A percentile compares a stretch with the other conserved stretches of the same genome.
phyloP scores from a whole-genome alignment of 2,113 vertebrate genomes.

The Peromyscus californicus region DNA sequence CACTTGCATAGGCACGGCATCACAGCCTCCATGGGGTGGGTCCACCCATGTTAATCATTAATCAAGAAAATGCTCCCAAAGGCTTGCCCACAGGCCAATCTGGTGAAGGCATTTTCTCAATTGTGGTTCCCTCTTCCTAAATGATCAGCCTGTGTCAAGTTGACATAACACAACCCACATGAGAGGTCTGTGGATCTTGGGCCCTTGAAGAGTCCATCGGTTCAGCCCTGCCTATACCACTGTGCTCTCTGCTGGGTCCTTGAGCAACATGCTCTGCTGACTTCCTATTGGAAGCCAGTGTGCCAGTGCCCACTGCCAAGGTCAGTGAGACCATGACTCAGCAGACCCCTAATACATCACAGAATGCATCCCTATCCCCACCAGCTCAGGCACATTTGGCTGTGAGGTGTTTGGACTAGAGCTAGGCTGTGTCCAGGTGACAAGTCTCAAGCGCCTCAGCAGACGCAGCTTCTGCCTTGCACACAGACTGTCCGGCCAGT shows the following conservation, averaged over 20 bases:
- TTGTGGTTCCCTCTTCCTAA: not conserved
- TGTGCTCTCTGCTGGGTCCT: not conserved
- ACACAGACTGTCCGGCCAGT: no score
- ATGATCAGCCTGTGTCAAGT: not conserved
- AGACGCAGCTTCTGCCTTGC: no score
- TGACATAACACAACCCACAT: not conserved
- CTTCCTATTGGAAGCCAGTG: no score
- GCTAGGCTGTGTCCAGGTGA: no score
- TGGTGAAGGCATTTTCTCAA: not conserved
- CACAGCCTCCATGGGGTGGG: not conserved
- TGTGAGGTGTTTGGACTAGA: no score
- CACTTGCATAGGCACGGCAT: not conserved
- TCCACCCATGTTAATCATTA: not conserved
- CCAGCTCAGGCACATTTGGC: no score
- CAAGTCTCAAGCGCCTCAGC: no score
- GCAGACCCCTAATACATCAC: no score
- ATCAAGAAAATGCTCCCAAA: not conserved
- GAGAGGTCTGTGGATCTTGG: not conserved
- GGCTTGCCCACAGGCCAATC: not conserved
- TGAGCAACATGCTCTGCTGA: no score
- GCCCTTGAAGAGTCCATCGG: not conserved
- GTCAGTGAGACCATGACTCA: no score
- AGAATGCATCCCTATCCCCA: no score
- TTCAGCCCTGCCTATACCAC: not conserved
- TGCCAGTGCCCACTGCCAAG: no score